Percentiles rank a stretch among this genome's conserved stretches.
Evolutionary conservation across 2,888 invertebrate genomes (phyloP).

Genomic region (Drosophila vallismaia): DNA sequence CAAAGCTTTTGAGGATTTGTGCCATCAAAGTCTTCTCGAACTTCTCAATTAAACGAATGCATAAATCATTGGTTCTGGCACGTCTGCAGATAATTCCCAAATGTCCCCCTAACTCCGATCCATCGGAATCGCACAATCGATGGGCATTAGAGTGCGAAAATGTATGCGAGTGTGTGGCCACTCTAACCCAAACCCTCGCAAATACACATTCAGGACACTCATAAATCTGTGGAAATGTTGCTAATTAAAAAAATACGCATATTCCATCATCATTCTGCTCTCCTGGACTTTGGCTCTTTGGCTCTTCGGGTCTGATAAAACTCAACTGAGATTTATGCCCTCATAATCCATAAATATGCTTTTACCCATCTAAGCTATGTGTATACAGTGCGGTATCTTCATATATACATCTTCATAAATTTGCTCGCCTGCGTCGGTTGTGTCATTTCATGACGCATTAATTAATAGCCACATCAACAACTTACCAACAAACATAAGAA

Average conservation of each 20-base stretch:
- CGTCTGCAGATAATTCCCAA: slow-evolving; percentile 79
- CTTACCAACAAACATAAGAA: slow-evolving; percentile 58
- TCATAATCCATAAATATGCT: slow-evolving; percentile 80
- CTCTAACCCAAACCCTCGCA: slow-evolving; percentile 8
- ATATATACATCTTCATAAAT: slow-evolving; percentile 74
- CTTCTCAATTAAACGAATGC: slow-evolving; percentile 80
- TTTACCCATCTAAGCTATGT: slow-evolving; percentile 44
- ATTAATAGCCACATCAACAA: slow-evolving; percentile 81
- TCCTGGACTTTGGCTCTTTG: slow-evolving; percentile 36
- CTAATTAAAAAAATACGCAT: slow-evolving; percentile 80
- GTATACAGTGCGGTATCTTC: slow-evolving; percentile 11
- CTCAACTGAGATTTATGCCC: slow-evolving; percentile 80
- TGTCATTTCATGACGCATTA: slow-evolving; percentile 80
- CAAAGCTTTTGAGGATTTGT: slow-evolving; percentile 75
- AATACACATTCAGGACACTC: slow-evolving; percentile 60
- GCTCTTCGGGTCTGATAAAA: slow-evolving; percentile 58
- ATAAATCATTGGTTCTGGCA: slow-evolving; percentile 71
- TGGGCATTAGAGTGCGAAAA: slow-evolving; percentile 73
- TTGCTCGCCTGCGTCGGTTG: slow-evolving; percentile 63
- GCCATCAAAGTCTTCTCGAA: slow-evolving; percentile 77
- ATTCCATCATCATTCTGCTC: slow-evolving; percentile 73
- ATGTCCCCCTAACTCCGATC: slow-evolving; percentile 39
- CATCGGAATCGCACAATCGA: slow-evolving; percentile 35
- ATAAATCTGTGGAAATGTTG: slow-evolving; percentile 75
- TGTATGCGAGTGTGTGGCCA: slow-evolving; percentile 25